phyloP scores from a whole-genome alignment of 2,888 invertebrate genomes.

The Amiota mariae region DNA sequence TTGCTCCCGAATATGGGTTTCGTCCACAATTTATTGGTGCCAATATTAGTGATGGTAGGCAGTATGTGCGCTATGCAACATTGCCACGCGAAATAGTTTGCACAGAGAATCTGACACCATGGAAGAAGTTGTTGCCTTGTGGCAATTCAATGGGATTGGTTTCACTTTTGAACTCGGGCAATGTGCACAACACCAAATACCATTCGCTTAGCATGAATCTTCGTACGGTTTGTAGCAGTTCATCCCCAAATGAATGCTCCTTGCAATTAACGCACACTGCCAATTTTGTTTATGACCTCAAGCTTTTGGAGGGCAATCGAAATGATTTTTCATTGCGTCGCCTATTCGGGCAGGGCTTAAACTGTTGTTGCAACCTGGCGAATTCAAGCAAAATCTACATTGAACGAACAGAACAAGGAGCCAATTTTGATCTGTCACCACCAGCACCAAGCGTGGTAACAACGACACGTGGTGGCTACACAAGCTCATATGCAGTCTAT shows the following conservation, averaged over 20 bases:
- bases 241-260: slow-evolving; percentile 75
- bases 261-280: slow-evolving; percentile 90
- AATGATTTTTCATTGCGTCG: slow-evolving; percentile 89
- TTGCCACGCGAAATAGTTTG: slow-evolving; percentile 97
- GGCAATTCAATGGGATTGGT: slow-evolving; percentile 91
- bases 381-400: slow-evolving; percentile 85
- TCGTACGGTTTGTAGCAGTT: slow-evolving; percentile 80
- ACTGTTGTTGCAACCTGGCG: slow-evolving; percentile 87
- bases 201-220: slow-evolving; percentile 92
- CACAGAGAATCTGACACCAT: slow-evolving; percentile 98
- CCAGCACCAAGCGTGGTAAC: slow-evolving; percentile 76
- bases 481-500: slow-evolving; percentile 81
- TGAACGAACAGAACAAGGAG: slow-evolving; percentile 80
- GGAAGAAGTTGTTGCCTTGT: slow-evolving; percentile 97
- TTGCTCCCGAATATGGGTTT: slow-evolving; percentile 88
- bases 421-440: slow-evolving; percentile 79
- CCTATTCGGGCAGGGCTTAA: slow-evolving; percentile 89
- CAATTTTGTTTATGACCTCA: slow-evolving; percentile 86
- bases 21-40: slow-evolving; percentile 77
- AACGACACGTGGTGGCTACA: slow-evolving; percentile 82
- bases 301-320: slow-evolving; percentile 76
- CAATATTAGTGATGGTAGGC: slow-evolving; percentile 70
- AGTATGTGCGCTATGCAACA: slow-evolving; percentile 84
- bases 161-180: slow-evolving; percentile 89
- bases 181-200: slow-evolving; percentile 93